phyloP scores from a whole-genome alignment of 2,888 invertebrate genomes.

The Eristalinus aeneus region DNA sequence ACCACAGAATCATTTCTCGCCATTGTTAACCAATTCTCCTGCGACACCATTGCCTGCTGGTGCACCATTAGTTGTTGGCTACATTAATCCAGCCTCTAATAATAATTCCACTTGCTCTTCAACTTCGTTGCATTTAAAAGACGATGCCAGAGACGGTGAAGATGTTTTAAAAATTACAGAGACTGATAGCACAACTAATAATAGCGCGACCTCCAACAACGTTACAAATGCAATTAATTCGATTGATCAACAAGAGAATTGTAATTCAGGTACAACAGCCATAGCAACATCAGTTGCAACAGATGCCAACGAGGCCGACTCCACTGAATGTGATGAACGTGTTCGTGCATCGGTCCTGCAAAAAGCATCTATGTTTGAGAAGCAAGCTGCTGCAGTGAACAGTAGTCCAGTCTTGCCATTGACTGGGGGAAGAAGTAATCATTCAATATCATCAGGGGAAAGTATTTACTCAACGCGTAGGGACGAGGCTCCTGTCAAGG shows the following conservation, averaged over 20 bases:
- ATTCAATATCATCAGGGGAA: slow-evolving; percentile 69
- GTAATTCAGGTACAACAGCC: slow-evolving; percentile 44
- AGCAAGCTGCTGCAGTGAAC: slow-evolving; percentile 77
- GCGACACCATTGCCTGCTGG: slow-evolving; percentile 57
- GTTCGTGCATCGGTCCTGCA: slow-evolving; percentile 80
- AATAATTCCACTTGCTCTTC: slow-evolving; percentile 64
- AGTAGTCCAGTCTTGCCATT: slow-evolving; percentile 69
- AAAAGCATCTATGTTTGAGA: slow-evolving; percentile 81
- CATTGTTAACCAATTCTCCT: slow-evolving; percentile 79
- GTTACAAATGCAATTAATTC: slow-evolving; percentile 56
- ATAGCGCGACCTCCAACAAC: slow-evolving; percentile 48
- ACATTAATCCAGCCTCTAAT: slow-evolving; percentile 65
- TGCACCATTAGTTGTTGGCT: slow-evolving; percentile 60
- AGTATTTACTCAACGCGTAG: slow-evolving; percentile 71
- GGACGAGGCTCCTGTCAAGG: slow-evolving; percentile 72
- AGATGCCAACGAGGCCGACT: slow-evolving; percentile 62
- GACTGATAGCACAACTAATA: slow-evolving; percentile 72
- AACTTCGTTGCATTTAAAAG: slow-evolving; percentile 56
- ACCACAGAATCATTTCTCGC: slow-evolving; percentile 80
- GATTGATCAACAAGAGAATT: slow-evolving; percentile 50
- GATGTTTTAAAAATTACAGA: slow-evolving; percentile 80
- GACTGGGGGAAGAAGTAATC: slow-evolving; percentile 63
- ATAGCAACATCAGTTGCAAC: not conserved
- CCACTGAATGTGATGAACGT: slow-evolving; percentile 77
- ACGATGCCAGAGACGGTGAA: slow-evolving; percentile 56